Evolutionary conservation across 2,113 vertebrate genomes (phyloP).

Genomic region (Pterocles burchelli): DNA sequence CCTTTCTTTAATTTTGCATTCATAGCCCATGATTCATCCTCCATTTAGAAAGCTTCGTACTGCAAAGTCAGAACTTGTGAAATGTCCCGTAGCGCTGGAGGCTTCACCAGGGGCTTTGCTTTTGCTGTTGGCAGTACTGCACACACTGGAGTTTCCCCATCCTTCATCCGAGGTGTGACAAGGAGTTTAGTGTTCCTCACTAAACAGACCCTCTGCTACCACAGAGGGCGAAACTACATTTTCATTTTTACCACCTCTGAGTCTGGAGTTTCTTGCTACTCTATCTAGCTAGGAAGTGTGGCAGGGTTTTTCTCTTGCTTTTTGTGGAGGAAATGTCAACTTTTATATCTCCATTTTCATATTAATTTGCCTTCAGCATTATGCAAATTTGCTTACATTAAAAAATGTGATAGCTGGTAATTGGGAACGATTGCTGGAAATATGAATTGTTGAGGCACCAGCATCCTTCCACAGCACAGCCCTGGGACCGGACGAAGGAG

Average conservation of each 20-base stretch:
- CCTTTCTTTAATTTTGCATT: neutral
- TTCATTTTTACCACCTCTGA: neutral
- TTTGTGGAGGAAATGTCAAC: neutral
- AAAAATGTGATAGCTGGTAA: neutral
- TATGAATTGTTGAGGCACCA: neutral
- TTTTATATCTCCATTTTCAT: neutral
- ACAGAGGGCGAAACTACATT: neutral
- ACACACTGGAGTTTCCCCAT: rapidly evolving
- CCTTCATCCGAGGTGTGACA: rapidly evolving
- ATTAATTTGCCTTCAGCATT: neutral
- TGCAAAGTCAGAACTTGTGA: neutral
- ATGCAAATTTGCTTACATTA: neutral
- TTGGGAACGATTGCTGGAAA: neutral
- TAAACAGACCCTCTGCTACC: neutral
- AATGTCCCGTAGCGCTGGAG: rapidly evolving
- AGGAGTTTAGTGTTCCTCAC: neutral
- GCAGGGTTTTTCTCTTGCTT: neutral
- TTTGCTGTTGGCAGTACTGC: neutral
- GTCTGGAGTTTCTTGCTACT: neutral
- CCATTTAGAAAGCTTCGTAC: neutral
- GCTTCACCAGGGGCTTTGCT: neutral
- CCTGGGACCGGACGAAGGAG: too few species aligned
- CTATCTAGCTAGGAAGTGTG: rapidly evolving
- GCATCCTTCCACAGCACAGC: neutral
- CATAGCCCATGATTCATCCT: neutral